These are phyloP conservation scores for Piliocolobus tephrosceles DNA, from an alignment of 2,113 vertebrate genomes.

Conservation along the genomic window DNA sequence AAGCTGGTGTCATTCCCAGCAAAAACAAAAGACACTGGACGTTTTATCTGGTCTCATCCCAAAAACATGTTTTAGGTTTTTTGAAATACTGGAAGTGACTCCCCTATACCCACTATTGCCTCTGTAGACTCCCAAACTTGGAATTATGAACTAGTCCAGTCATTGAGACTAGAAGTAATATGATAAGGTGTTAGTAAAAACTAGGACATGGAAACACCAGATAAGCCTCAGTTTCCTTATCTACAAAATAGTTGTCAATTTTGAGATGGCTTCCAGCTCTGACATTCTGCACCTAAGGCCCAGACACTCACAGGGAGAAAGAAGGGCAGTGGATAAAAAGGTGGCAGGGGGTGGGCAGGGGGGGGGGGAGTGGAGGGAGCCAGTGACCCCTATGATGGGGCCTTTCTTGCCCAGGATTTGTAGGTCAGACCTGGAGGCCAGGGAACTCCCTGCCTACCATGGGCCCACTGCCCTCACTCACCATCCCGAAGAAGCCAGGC, in stretches of 20 bases:
- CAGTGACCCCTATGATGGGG: fast-evolving
- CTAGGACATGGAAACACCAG: not conserved
- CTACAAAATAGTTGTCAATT: not conserved
- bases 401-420: not conserved
- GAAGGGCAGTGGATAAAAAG: not conserved
- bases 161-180: not conserved
- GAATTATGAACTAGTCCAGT: not conserved
- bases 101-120: not conserved
- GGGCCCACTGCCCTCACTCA: slow-evolving; percentile 67
- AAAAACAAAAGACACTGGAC: not conserved
- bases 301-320: not conserved
- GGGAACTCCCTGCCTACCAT: not conserved
- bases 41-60: not conserved
- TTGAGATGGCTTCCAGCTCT: not conserved
- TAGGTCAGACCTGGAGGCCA: not conserved
- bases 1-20: not conserved
- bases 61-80: not conserved
- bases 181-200: not conserved
- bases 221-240: not conserved
- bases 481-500: slow-evolving; percentile 96
- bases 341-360: not conserved
- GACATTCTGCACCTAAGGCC: not conserved
- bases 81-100: not conserved
- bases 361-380: not conserved
- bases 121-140: not conserved